Conservation (phyloP, 2,888 invertebrate genomes). For the Eurytoma californica region DNA sequence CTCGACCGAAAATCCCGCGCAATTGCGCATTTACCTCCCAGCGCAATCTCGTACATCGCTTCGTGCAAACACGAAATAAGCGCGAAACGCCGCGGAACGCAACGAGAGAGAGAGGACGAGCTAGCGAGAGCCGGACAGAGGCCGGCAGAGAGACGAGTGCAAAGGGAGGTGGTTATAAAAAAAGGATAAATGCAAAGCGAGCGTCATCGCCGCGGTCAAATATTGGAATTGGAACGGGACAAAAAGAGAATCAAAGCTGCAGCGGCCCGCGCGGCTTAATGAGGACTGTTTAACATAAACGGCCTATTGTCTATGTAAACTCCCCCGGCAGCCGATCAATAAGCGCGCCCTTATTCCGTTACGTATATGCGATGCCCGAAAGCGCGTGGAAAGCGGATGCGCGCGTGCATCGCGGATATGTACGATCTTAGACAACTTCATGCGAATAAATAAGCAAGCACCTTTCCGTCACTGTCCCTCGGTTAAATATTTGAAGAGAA, state of each 20-base stretch:
- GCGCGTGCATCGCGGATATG: neutral
- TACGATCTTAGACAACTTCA: neutral
- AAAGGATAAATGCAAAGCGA: neutral
- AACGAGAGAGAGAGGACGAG: neutral
- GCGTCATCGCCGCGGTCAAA: neutral
- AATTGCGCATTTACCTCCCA: conserved; percentile 32
- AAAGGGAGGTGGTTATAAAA: neutral
- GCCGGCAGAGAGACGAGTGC: no score
- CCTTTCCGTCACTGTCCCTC: neutral
- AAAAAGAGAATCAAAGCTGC: neutral
- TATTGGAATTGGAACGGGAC: conserved; percentile 1
- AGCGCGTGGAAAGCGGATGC: conserved; percentile 6
- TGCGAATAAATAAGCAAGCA: neutral
- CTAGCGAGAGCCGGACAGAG: no score
- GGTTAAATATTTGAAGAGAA: neutral
- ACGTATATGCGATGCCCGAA: neutral
- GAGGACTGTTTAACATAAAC: conserved; percentile 24
- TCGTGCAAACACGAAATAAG: conserved; percentile 25
- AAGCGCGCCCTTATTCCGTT: neutral
- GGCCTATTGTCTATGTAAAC: conserved; percentile 28
- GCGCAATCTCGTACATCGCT: conserved; percentile 34
- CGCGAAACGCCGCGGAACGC: neutral
- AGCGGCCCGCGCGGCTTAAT: conserved; percentile 3
- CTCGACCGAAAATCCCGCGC: conserved; percentile 28
- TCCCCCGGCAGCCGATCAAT: conserved; percentile 5